Conservation (phyloP, 2,888 invertebrate species). For the Zygogramma bicolorata region DNA sequence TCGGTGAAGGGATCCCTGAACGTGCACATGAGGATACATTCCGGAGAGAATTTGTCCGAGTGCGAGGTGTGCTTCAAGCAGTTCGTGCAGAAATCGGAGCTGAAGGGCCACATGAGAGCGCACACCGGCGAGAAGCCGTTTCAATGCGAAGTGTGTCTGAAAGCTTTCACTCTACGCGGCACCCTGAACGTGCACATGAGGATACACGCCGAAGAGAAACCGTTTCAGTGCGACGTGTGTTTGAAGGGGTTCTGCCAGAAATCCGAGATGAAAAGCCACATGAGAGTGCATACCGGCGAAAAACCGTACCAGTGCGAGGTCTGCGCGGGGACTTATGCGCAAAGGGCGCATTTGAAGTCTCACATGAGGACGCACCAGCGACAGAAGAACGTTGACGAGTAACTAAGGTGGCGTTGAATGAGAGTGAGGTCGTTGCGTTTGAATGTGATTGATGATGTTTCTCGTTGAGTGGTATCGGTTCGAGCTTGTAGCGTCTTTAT, state of each 20-base stretch:
- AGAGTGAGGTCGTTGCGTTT: too few relatives aligned
- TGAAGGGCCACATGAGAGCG: not conserved
- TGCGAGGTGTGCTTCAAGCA: not conserved
- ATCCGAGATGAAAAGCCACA: conserved; percentile 2
- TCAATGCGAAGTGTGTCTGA: not conserved
- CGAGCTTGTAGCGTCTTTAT: too few relatives aligned
- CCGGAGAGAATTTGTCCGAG: not conserved
- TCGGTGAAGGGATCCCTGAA: not conserved
- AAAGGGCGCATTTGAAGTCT: not conserved
- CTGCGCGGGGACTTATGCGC: not conserved
- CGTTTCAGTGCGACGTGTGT: not conserved
- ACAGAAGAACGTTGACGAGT: not conserved
- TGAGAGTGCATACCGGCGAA: not conserved
- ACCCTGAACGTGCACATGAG: conserved; percentile 3
- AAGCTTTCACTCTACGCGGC: not conserved
- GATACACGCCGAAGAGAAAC: not conserved
- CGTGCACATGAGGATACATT: not conserved
- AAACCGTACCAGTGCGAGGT: not conserved
- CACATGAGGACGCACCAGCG: not conserved
- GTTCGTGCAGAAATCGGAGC: not conserved
- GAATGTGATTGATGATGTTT: too few relatives aligned
- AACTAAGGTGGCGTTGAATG: too few relatives aligned
- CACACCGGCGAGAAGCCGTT: not conserved
- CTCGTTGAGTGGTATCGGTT: too few relatives aligned
- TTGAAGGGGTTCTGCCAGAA: conserved; percentile 8